These are phyloP conservation scores for Proctacanthus coquilletti DNA, from an alignment of 1,140 invertebrate species.

Conservation along the genomic window DNA sequence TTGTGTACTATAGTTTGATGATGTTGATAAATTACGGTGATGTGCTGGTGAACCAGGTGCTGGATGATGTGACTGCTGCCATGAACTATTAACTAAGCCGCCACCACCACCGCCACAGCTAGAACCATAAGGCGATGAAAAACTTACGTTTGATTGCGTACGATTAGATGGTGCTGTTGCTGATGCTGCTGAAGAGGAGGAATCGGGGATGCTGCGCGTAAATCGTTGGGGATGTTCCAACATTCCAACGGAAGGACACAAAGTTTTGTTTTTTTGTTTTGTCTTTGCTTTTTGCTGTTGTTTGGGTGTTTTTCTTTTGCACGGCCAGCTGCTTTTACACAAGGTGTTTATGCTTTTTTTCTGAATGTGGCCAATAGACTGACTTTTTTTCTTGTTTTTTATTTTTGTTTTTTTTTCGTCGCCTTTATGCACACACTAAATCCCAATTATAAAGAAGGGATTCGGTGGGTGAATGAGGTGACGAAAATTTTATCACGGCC, in stretches of 20 bases:
- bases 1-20: slow-evolving; percentile 27
- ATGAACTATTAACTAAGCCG: slow-evolving; percentile 6
- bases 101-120: neutral
- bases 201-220: slow-evolving; percentile 29
- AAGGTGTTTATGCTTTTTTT: too few species aligned
- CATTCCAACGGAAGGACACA: slow-evolving; percentile 20
- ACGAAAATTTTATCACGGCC: too few species aligned
- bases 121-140: neutral
- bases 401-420: too few species aligned
- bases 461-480: too few species aligned
- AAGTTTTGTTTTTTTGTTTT: neutral
- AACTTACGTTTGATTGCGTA: neutral
- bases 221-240: slow-evolving; percentile 31
- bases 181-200: slow-evolving; percentile 16
- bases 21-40: slow-evolving; percentile 26
- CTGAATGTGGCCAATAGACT: too few species aligned
- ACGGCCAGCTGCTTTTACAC: too few species aligned
- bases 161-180: slow-evolving; percentile 1
- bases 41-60: slow-evolving; percentile 8
- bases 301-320: too few species aligned
- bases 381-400: too few species aligned
- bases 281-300: too few species aligned
- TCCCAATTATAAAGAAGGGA: too few species aligned
- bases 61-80: slow-evolving; percentile 11
- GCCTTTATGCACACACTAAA: too few species aligned